These are phyloP conservation scores for Melospiza melodia DNA, from an alignment of 2,113 vertebrate species.

Conservation along the genomic window DNA sequence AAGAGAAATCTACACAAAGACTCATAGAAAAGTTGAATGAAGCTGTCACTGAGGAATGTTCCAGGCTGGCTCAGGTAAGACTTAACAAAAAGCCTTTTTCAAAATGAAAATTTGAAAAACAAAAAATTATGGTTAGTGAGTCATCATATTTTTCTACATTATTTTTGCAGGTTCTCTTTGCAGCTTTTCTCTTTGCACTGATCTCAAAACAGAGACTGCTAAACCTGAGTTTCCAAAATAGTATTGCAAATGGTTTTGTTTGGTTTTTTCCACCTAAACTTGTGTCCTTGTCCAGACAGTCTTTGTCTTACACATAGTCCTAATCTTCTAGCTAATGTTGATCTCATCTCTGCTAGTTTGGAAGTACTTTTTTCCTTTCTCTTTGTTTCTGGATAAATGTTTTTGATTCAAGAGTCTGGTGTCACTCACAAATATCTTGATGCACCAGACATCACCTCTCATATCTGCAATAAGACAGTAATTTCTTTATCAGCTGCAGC, in stretches of 20 bases:
- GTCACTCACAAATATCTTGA: neutral
- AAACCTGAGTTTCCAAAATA: neutral
- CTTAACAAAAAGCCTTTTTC: neutral
- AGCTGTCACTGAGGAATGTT: conserved; percentile 82
- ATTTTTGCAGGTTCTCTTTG: neutral
- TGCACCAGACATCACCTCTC: neutral
- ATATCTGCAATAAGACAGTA: neutral
- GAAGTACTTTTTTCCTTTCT: neutral
- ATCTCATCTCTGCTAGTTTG: neutral
- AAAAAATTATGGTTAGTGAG: neutral
- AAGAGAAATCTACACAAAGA: conserved; percentile 66
- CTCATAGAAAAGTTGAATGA: conserved; percentile 77
- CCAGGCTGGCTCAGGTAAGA: conserved; percentile 74
- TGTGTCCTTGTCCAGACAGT: neutral
- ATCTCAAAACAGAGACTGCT: neutral
- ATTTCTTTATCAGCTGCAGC: neutral
- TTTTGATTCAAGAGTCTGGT: neutral
- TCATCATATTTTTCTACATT: neutral
- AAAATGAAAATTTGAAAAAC: neutral
- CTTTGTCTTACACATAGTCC: neutral
- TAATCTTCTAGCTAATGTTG: neutral
- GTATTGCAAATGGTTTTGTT: neutral
- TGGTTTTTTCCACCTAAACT: neutral
- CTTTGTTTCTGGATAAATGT: neutral
- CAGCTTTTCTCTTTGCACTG: neutral